Evolutionary conservation across 2,888 invertebrate species (phyloP).

Genomic region (Rotaria socialis): DNA sequence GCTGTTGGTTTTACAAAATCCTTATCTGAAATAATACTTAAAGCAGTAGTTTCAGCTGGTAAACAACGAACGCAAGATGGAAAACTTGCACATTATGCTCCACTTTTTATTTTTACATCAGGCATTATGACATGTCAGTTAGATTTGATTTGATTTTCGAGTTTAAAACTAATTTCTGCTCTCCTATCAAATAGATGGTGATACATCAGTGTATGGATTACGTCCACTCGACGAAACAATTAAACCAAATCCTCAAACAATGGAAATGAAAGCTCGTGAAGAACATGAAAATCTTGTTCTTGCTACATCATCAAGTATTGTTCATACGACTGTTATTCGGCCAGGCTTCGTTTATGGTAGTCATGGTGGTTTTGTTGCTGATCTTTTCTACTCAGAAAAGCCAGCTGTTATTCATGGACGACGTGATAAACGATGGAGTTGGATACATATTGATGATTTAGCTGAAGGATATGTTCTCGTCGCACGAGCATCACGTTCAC

Average conservation of each 20-base stretch:
- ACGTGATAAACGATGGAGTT: constrained; percentile 2
- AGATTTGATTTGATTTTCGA: no score
- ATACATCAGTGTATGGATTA: no score
- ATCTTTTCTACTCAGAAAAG: not conserved
- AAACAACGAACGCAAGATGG: not conserved
- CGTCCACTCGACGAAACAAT: not conserved
- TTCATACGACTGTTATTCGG: not conserved
- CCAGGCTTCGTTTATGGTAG: not conserved
- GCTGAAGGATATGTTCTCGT: not conserved
- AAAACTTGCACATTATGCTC: not conserved
- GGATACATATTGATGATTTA: constrained; percentile 7
- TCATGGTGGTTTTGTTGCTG: constrained; percentile 16
- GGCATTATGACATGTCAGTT: constrained; percentile 23
- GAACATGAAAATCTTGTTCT: not conserved
- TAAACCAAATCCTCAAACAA: not conserved
- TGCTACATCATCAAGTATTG: not conserved
- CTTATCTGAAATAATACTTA: not conserved
- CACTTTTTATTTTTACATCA: not conserved
- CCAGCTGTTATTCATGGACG: not conserved
- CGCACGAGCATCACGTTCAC: not conserved
- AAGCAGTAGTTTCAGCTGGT: not conserved
- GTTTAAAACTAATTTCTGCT: no score
- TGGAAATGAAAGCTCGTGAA: not conserved
- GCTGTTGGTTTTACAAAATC: not conserved
- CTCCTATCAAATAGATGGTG: no score